Conservation (phyloP, 2,888 invertebrate genomes). For the Conops quadrifasciatus region DNA sequence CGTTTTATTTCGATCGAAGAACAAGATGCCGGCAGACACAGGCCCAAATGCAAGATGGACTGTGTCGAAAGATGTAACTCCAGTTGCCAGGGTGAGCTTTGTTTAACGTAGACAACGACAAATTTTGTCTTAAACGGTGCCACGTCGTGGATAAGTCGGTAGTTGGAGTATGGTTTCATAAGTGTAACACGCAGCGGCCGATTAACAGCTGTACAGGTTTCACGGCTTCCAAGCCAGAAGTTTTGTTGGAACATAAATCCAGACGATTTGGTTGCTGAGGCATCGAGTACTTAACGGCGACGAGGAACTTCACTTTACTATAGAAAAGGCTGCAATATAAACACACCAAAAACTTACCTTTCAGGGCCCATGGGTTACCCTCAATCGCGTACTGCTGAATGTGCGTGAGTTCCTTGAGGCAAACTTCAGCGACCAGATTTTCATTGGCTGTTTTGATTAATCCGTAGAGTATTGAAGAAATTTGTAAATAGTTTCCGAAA, state of each 20-base stretch:
- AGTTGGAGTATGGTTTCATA: slow-evolving; percentile 57
- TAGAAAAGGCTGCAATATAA: no score
- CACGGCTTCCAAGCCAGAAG: slow-evolving; percentile 69
- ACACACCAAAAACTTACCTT: slow-evolving; percentile 11
- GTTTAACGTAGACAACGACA: slow-evolving; percentile 60
- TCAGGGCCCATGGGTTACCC: slow-evolving; percentile 15
- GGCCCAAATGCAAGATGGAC: slow-evolving; percentile 66
- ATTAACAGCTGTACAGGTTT: slow-evolving; percentile 66
- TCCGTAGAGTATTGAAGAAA: slow-evolving; percentile 18
- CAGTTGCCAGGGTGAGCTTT: slow-evolving; percentile 52
- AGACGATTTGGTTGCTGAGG: slow-evolving; percentile 67
- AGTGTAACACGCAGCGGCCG: slow-evolving; percentile 56
- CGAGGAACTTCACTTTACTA: not conserved
- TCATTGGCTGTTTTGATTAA: slow-evolving; percentile 12
- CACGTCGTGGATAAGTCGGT: slow-evolving; percentile 54
- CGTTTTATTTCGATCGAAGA: slow-evolving; percentile 57
- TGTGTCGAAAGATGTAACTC: slow-evolving; percentile 31
- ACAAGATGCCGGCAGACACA: slow-evolving; percentile 67
- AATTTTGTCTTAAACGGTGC: slow-evolving; percentile 63
- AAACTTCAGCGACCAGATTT: not conserved
- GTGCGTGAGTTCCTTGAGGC: slow-evolving; percentile 15
- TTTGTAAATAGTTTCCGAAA: slow-evolving; percentile 10
- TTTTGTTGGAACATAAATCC: slow-evolving; percentile 70
- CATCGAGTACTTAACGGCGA: slow-evolving; percentile 65
- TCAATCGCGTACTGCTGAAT: slow-evolving; percentile 1